Evolutionary conservation across 2,888 invertebrate genomes (phyloP).

Genomic region (Rhagonycha fulva): DNA sequence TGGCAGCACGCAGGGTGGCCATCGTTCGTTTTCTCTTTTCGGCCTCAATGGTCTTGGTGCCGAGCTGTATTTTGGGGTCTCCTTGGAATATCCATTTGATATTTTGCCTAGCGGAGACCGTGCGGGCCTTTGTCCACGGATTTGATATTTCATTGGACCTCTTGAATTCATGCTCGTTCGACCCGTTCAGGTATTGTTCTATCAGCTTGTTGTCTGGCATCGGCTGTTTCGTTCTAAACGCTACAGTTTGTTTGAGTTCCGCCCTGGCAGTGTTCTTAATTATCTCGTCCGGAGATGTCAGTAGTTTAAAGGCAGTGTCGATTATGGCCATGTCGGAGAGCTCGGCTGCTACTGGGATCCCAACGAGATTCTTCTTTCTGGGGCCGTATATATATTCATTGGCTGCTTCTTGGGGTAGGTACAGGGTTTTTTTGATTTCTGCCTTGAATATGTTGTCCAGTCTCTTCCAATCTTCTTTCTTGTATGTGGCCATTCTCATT

Average conservation of each 20-base stretch:
- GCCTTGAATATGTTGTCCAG: not conserved
- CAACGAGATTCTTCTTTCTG: not conserved
- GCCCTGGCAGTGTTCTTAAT: not conserved
- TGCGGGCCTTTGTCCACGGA: not conserved
- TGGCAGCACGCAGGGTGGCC: not conserved
- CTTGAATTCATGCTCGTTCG: not conserved
- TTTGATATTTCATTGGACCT: not conserved
- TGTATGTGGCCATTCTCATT: not conserved
- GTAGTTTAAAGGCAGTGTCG: constrained; percentile 34
- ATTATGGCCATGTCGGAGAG: not conserved
- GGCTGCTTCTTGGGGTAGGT: not conserved
- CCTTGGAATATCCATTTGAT: not conserved
- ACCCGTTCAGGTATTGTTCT: not conserved
- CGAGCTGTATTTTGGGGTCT: not conserved
- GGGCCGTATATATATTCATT: not conserved
- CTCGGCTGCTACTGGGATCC: not conserved
- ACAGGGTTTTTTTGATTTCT: no score
- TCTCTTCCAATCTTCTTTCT: not conserved
- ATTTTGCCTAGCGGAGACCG: not conserved
- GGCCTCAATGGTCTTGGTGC: not conserved
- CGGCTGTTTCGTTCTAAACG: accelerated
- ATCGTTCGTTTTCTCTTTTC: not conserved
- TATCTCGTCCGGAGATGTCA: not conserved
- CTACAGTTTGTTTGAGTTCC: accelerated
- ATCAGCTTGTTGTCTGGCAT: not conserved